These are phyloP conservation scores for Cyanoliseus patagonus DNA, from an alignment of 2,113 vertebrate genomes.

Conservation along the genomic window DNA sequence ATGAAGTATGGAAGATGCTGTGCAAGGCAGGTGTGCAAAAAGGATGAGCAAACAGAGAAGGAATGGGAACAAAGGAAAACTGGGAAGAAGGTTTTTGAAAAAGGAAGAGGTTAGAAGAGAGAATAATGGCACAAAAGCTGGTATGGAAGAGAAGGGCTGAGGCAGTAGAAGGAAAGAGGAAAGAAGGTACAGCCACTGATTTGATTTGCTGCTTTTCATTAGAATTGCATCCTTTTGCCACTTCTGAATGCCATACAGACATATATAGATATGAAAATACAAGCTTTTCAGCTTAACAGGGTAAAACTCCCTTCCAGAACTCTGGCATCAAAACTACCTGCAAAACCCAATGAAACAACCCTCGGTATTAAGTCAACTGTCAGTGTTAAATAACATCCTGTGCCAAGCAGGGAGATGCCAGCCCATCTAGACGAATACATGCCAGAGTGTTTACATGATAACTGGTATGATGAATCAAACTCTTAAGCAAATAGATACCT, in stretches of 20 bases:
- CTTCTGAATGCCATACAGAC: not conserved
- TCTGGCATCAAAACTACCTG: not conserved
- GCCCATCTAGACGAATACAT: not conserved
- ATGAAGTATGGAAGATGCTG: not conserved
- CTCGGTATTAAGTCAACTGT: not conserved
- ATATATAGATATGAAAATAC: not conserved
- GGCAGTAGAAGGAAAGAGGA: not conserved
- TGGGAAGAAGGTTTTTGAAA: not conserved
- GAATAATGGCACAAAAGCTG: not conserved
- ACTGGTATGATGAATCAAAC: not conserved
- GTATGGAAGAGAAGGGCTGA: not conserved
- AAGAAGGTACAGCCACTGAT: not conserved
- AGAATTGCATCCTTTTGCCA: not conserved
- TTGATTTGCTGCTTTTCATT: not conserved
- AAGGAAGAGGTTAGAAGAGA: not conserved
- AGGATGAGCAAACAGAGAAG: not conserved
- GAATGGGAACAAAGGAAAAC: fast-evolving
- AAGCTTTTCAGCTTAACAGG: not conserved
- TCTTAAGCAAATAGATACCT: conserved; percentile 22
- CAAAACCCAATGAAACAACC: not conserved
- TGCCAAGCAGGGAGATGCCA: not conserved
- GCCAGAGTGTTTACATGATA: not conserved
- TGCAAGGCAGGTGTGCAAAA: not conserved
- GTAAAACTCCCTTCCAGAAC: not conserved
- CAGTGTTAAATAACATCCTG: not conserved